Conservation (phyloP, 2,797 vertebrate species). For the Pseudochromis fuscus region DNA sequence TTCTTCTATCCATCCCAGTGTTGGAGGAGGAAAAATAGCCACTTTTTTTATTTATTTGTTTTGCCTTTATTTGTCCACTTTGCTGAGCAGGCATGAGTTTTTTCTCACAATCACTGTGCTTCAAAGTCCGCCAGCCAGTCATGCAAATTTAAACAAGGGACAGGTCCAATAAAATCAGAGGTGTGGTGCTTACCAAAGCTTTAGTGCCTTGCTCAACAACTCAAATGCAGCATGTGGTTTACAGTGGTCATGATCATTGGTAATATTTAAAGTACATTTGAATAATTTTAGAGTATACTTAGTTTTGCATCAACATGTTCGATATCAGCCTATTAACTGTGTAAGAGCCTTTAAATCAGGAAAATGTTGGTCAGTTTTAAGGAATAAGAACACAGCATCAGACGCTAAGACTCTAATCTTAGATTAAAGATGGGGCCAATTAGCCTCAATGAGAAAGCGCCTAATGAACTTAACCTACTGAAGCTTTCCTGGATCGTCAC, state of each 20-base stretch:
- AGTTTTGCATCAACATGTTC: too few relatives aligned
- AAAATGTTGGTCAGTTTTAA: not conserved
- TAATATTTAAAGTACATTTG: too few relatives aligned
- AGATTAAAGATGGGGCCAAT: not conserved
- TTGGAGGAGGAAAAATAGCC: slow-evolving; percentile 10
- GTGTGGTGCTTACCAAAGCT: slow-evolving; percentile 18
- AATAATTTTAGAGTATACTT: too few relatives aligned
- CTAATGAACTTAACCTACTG: not conserved
- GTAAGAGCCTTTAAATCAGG: not conserved
- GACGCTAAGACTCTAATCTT: not conserved
- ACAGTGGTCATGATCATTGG: not conserved
- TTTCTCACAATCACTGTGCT: slow-evolving; percentile 13
- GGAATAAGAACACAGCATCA: not conserved
- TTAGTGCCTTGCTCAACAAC: slow-evolving; percentile 9
- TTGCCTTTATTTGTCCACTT: slow-evolving; percentile 37
- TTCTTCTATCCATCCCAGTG: not conserved
- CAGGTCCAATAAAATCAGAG: not conserved
- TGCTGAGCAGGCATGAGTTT: slow-evolving; percentile 43
- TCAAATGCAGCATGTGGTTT: not conserved
- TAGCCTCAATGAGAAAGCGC: not conserved
- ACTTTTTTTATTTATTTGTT: slow-evolving; percentile 4
- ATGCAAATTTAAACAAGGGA: slow-evolving; percentile 24
- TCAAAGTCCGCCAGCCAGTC: slow-evolving; percentile 38
- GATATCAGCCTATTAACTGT: too few relatives aligned
- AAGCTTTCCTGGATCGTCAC: not conserved